These are phyloP conservation scores for Poeciliopsis infans DNA, from an alignment of 2,797 vertebrate genomes.

Conservation along the genomic window DNA sequence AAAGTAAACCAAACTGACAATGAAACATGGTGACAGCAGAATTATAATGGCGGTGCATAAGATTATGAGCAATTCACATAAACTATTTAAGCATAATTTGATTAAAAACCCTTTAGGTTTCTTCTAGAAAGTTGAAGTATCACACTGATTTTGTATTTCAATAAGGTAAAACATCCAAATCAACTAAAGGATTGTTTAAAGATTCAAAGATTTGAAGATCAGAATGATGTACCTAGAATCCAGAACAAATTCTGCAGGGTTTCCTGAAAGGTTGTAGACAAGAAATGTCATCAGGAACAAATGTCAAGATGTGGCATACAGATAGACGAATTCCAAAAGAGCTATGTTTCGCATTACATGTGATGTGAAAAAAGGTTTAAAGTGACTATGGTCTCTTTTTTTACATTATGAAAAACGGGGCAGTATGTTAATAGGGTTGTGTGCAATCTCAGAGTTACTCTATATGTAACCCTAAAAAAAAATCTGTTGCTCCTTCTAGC, in stretches of 20 bases:
- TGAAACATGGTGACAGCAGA: background rate
- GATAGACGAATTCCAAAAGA: background rate
- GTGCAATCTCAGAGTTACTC: background rate
- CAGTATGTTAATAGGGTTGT: background rate
- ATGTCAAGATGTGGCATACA: background rate
- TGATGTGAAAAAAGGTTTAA: background rate
- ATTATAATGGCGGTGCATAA: background rate
- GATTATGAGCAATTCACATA: background rate
- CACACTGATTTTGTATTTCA: background rate
- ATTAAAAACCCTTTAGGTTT: background rate
- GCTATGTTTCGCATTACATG: background rate
- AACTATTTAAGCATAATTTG: background rate
- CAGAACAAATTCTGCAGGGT: background rate
- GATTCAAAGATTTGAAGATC: background rate
- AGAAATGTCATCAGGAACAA: background rate
- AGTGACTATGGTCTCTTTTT: background rate
- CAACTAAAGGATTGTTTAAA: background rate
- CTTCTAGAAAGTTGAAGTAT: background rate
- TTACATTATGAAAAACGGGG: background rate
- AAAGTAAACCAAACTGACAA: background rate
- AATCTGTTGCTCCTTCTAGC: conserved; percentile 36
- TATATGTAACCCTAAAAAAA: conserved; percentile 33
- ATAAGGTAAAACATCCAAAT: background rate
- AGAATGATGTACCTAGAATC: background rate
- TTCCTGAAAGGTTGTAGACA: background rate